These are phyloP conservation scores for Ptychochromis oligacanthus DNA, from an alignment of 2,113 vertebrate genomes.

Conservation along the genomic window DNA sequence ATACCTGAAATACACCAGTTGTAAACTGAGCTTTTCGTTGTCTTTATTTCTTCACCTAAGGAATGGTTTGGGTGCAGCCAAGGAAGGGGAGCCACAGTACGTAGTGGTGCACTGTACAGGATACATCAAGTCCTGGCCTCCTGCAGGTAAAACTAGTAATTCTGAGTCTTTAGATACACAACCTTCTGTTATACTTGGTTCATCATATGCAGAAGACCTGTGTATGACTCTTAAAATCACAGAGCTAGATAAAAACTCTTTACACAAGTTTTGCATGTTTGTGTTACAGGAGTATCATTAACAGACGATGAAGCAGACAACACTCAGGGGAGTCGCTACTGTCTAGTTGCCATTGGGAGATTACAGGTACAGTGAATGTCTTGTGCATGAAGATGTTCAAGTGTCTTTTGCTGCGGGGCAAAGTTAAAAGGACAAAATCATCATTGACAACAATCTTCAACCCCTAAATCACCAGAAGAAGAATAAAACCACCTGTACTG, in stretches of 20 bases:
- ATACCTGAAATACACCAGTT: neutral
- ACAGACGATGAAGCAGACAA: slow-evolving; percentile 92
- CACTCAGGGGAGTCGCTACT: slow-evolving; percentile 93
- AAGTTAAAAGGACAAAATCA: neutral
- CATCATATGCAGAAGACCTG: neutral
- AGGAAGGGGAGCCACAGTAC: slow-evolving; percentile 93
- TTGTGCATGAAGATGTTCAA: neutral
- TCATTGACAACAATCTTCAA: neutral
- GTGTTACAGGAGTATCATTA: slow-evolving; percentile 87
- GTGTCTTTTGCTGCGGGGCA: neutral
- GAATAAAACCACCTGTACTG: neutral
- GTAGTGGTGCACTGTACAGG: slow-evolving; percentile 98
- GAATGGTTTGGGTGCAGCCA: slow-evolving; percentile 87
- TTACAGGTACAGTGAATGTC: slow-evolving; percentile 83
- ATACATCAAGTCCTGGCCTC: slow-evolving; percentile 98
- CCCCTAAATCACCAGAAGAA: neutral
- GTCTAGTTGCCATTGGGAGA: slow-evolving; percentile 96
- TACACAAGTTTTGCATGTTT: neutral
- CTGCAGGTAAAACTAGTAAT: slow-evolving; percentile 84
- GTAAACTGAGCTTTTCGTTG: neutral
- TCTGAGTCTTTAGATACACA: neutral
- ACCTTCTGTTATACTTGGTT: neutral
- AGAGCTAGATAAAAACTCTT: neutral
- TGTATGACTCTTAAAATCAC: neutral
- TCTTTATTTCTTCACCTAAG: slow-evolving; percentile 61